Percentiles rank a stretch among this genome's conserved stretches.
phyloP scores from a whole-genome alignment of 2,113 vertebrate species.

The Cichladusa arquata region DNA sequence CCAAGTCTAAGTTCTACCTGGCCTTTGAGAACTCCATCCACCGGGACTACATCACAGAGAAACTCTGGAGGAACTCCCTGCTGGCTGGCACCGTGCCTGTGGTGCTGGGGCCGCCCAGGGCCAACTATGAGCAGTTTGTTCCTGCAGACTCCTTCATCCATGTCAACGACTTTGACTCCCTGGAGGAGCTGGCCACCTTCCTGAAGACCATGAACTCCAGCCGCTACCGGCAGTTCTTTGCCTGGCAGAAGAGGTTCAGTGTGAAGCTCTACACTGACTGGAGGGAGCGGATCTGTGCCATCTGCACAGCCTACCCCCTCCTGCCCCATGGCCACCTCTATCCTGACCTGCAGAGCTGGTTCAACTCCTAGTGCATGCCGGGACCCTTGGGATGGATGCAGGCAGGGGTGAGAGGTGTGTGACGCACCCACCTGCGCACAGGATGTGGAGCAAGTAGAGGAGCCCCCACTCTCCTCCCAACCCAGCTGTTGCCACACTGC shows the following conservation, averaged over 20 bases:
- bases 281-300: constrained; percentile 83
- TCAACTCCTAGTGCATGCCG: neutral
- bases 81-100: constrained; percentile 80
- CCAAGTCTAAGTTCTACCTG: constrained; percentile 89
- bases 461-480: neutral
- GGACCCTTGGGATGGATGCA: neutral
- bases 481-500: neutral
- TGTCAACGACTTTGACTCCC: constrained; percentile 81
- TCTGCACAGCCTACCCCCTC: constrained; percentile 73
- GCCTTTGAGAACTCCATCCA: constrained; percentile 89
- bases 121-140: constrained; percentile 80
- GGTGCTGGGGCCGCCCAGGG: constrained; percentile 82
- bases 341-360: constrained; percentile 77
- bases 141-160: constrained; percentile 87
- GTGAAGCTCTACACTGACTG: constrained; percentile 80
- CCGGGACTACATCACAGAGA: constrained; percentile 93
- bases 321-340: constrained; percentile 62
- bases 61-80: constrained; percentile 89
- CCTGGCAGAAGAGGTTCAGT: constrained; percentile 72
- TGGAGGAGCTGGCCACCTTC: constrained; percentile 75
- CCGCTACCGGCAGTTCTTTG: constrained; percentile 77
- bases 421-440: neutral
- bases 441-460: neutral
- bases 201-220: constrained; percentile 75
- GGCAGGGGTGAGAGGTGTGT: accelerated